Evolutionary conservation across 2,797 vertebrate genomes (phyloP).

Genomic region (Anguilla megastoma): DNA sequence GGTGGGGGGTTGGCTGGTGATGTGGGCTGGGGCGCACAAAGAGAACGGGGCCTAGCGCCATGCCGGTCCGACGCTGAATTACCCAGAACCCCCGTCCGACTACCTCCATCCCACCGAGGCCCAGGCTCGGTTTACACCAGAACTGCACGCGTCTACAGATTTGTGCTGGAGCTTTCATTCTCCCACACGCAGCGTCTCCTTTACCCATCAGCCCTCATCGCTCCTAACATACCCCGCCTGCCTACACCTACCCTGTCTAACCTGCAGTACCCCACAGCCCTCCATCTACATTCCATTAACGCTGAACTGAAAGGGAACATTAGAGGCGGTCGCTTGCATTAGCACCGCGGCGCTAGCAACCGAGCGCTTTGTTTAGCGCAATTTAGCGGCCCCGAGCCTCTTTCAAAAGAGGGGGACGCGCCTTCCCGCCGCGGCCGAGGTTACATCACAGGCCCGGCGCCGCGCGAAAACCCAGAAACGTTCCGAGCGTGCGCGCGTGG

Average conservation of each 20-base stretch:
- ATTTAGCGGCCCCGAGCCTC: not conserved
- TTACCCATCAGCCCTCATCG: not conserved
- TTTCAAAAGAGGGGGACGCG: not conserved
- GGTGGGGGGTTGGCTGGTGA: constrained; percentile 13
- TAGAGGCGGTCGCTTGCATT: not conserved
- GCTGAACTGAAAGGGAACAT: not conserved
- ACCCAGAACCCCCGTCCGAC: not conserved
- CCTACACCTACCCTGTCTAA: not conserved
- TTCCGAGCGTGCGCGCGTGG: not conserved
- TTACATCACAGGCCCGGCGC: not conserved
- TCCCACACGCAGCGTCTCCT: not conserved
- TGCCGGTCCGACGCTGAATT: not conserved
- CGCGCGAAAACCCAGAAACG: not conserved
- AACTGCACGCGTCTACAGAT: not conserved
- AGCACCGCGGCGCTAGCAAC: not conserved
- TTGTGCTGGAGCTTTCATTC: not conserved
- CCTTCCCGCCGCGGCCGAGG: constrained; percentile 2
- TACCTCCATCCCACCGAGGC: not conserved
- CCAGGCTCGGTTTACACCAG: not conserved
- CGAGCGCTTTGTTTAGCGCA: not conserved
- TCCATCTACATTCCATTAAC: not conserved
- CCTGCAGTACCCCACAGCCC: not conserved
- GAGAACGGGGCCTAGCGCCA: constrained; percentile 17
- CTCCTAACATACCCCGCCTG: not conserved
- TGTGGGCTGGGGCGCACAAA: constrained; percentile 19